Evolutionary conservation across 2,113 vertebrate genomes (phyloP), one percentile per base, ranked within the genome.

Genomic region (Anthoscopus minutus): DNA sequence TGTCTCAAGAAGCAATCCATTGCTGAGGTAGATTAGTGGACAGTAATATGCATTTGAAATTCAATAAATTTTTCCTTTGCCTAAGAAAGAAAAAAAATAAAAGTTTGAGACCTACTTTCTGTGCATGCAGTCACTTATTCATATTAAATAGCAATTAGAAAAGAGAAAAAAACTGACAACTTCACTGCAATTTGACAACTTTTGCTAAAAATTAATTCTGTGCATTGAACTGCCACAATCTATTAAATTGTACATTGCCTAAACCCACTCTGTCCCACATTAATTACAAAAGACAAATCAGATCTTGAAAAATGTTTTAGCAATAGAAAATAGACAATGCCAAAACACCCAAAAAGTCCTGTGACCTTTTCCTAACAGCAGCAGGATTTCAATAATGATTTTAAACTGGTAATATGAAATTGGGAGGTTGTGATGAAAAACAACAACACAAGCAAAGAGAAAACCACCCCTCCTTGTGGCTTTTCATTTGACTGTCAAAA

Each of bases 251-350:
- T 40, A 35, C 14, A 31, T 65, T 92, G 71, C 38, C 13, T 40
- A 40, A 94, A 64, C 31, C 8, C 37, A 14, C 23, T 67, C 77
- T 31, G 51, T 91, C 88, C 91, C 61, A 47, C 1, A 3, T 58
- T 78, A 83, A 86, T 93, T 90, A 83, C 37, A 93, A 86, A 97
- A 89, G 83, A 77, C 37, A 92, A 93, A 94, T 78, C 73, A 78
- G 53, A 56, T 48, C 38, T 56, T 57, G 51, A 69, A 56, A 89
- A 60, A 38, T 23, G 17, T 21, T 88, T 88, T 71, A 35, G 51
- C 9, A 44, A 47, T 15, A 64, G 27, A 72, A 92, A 80, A 72
- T 1, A 42, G 8, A 31, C 7, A 74, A 89, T 58, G 81, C 13
- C 20, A 70, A 62, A 86, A 13, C 28, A 33, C 2, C 1, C 13